Evolutionary conservation across 2,113 vertebrate species (phyloP), one percentile per base, ranked within the genome.

Genomic region (Phyllostomus hastatus): DNA sequence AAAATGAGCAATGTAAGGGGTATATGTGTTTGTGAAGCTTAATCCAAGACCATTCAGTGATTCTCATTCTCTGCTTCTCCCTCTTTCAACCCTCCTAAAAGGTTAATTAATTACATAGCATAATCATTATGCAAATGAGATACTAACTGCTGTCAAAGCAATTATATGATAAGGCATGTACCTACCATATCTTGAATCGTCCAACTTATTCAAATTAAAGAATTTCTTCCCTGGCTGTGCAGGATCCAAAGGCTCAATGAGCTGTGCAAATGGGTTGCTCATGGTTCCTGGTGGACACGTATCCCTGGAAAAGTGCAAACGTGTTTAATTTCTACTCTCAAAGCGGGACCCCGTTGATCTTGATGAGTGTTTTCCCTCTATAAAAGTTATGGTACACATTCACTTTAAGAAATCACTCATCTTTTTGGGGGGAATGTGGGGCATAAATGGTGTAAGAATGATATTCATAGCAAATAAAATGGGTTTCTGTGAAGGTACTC

Each of bases 101-200:
- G 46, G 46, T 11, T 41, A 84, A 81, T 16, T 67, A 81, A 83
- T 43, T 52, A 88, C 2, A 94, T 6, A 48, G 54, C 20, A 69
- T 78, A 69, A 43, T 54, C 78, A 52, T 14, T 38, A 90, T 10
- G 61, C 28, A 92, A 88, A 73, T 14, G 7, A 75, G 28, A 82
- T 46, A 41, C 35, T 35, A 67, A 57, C 0, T 43, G 67, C 33
- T 72, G n/a, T 7, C 24, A 79, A 35, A 95, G 31, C 66, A 87
- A 57, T 64, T 79, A 73, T 24, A 81, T 43, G 48, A 83, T 1
- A 76, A 46, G 67, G 12, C 4, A 69, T 50, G 26, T 38, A 96
- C 98, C 0, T 98, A 99, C 99, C 99, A 1, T 99, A 99, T 99
- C 99, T 98, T 41, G 91, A 97, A 96, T 99, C 99, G 82, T 96